Evolutionary conservation across 2,888 invertebrate genomes (phyloP).

Genomic region (Brachylomia viminalis): DNA sequence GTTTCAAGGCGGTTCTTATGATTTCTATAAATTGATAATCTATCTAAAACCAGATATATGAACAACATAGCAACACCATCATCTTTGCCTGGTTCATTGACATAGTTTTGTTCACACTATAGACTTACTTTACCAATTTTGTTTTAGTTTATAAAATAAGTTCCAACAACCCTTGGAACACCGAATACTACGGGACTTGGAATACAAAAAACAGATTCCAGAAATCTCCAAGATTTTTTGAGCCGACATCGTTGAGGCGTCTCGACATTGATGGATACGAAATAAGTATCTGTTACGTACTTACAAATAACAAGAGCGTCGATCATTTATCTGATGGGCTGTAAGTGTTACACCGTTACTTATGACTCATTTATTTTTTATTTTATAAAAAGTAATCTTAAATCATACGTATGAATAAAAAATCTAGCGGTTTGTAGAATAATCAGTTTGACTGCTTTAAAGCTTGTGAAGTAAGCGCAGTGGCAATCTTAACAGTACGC

Average conservation of each 20-base stretch:
- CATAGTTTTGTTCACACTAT: neutral
- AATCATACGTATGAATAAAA: slow-evolving; percentile 15
- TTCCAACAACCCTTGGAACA: slow-evolving; percentile 72
- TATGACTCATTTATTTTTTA: slow-evolving; percentile 4
- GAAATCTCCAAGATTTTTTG: slow-evolving; percentile 63
- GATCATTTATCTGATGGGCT: slow-evolving; percentile 91
- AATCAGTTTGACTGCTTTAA: slow-evolving; percentile 1
- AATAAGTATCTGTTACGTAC: slow-evolving; percentile 90
- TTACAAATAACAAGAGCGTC: slow-evolving; percentile 91
- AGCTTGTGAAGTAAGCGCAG: slow-evolving; percentile 16
- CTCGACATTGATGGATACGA: slow-evolving; percentile 84
- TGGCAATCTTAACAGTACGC: slow-evolving; percentile 16
- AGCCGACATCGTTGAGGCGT: slow-evolving; percentile 81
- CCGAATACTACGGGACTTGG: slow-evolving; percentile 81
- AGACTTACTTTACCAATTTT: neutral
- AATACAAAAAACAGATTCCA: slow-evolving; percentile 70
- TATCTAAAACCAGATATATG: neutral
- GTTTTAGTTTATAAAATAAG: slow-evolving; percentile 83
- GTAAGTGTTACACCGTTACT: slow-evolving; percentile 77
- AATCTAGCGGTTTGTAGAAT: slow-evolving; percentile 7
- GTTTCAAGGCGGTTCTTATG: neutral
- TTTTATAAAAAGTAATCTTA: slow-evolving; percentile 13
- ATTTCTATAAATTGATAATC: neutral
- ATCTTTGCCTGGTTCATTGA: neutral
- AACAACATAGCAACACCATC: neutral